Conservation (phyloP, 2,113 vertebrate species). For the Rhinolophus sinicus region DNA sequence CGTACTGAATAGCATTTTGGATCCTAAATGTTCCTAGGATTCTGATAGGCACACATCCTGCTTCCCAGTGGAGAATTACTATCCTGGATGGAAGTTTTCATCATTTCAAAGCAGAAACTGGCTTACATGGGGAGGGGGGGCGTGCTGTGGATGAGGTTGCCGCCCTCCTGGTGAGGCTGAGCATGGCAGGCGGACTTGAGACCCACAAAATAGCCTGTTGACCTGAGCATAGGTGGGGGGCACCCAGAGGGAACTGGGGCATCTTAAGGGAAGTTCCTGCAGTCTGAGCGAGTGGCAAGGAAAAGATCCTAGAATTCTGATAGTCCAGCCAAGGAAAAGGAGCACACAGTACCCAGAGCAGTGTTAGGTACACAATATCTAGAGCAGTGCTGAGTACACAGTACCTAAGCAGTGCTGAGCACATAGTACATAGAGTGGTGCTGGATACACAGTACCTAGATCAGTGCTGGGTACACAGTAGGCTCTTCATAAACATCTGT, state of each 20-base stretch:
- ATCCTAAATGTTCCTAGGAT: not conserved
- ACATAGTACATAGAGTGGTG: not conserved
- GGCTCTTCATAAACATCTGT: no score
- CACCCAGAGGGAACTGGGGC: not conserved
- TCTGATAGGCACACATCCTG: rapidly evolving
- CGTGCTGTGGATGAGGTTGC: rapidly evolving
- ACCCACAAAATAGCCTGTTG: rapidly evolving
- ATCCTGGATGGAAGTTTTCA: rapidly evolving
- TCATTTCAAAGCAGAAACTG: rapidly evolving
- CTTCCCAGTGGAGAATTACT: rapidly evolving
- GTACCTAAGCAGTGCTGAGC: not conserved
- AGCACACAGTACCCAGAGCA: no score
- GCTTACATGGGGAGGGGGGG: rapidly evolving
- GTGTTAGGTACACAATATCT: not conserved
- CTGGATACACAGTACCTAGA: no score
- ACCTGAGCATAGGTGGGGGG: not conserved
- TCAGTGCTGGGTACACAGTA: not conserved
- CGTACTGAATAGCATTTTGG: not conserved
- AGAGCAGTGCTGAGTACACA: not conserved
- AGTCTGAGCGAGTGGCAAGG: no score
- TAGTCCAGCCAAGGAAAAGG: no score
- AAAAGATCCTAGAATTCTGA: no score
- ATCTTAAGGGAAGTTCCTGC: no score
- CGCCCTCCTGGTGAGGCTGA: rapidly evolving
- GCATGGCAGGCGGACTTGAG: not conserved